These are phyloP conservation scores for Galagoides demidoff DNA, from an alignment of 2,797 vertebrate species.

Conservation along the genomic window DNA sequence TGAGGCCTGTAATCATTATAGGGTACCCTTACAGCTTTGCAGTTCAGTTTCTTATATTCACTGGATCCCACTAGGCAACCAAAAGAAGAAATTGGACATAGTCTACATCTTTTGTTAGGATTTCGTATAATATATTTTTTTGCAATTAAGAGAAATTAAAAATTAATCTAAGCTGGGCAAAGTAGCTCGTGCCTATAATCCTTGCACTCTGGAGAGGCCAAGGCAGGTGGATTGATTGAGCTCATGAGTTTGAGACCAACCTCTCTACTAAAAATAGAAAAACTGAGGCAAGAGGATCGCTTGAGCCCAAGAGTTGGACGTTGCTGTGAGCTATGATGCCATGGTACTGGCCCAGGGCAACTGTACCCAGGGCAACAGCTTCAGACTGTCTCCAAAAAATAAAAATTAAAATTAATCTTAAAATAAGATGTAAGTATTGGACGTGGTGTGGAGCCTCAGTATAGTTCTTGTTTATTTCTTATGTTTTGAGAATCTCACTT, in stretches of 20 bases:
- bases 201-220: too few relatives aligned
- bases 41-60: constrained; percentile 23
- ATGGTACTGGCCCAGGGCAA: too few relatives aligned
- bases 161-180: background rate
- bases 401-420: background rate
- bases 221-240: too few relatives aligned
- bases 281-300: too few relatives aligned
- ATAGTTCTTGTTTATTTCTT: background rate
- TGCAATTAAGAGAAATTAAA: constrained; percentile 54
- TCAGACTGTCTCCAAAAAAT: too few relatives aligned
- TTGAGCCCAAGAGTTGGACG: too few relatives aligned
- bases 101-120: constrained; percentile 20
- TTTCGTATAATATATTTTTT: background rate
- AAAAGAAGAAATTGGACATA: constrained; percentile 9
- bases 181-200: too few relatives aligned
- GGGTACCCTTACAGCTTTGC: background rate
- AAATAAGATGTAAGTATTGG: background rate
- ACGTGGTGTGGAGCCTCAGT: background rate
- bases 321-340: too few relatives aligned
- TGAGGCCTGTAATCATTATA: background rate
- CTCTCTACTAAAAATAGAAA: too few relatives aligned
- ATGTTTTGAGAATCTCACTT: too few relatives aligned
- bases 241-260: too few relatives aligned
- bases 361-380: too few relatives aligned
- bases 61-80: background rate